Evolutionary conservation across 1,140 invertebrate genomes (phyloP).

Genomic region (Zophobas atratus): DNA sequence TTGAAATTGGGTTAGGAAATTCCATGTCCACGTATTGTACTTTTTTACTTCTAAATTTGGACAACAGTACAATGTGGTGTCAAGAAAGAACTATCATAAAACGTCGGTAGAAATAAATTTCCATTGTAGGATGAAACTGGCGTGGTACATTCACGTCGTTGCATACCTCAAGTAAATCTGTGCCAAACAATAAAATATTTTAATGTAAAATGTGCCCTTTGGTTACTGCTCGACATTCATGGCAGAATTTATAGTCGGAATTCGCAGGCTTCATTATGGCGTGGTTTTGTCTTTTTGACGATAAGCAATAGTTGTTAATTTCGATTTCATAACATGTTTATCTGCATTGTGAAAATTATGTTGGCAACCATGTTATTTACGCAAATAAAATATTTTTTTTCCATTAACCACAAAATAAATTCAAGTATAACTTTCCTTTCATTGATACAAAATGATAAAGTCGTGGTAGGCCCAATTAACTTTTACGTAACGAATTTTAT

Average conservation of each 20-base stretch:
- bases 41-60: constrained; percentile 52
- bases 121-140: too few relatives aligned
- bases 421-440: too few relatives aligned
- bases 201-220: neutral
- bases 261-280: too few relatives aligned
- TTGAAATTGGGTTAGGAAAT: constrained; percentile 40
- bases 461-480: constrained; percentile 18
- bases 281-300: neutral
- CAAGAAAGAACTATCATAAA: neutral
- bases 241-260: too few relatives aligned
- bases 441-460: neutral
- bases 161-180: neutral
- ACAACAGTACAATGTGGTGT: constrained; percentile 20
- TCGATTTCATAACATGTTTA: constrained; percentile 39
- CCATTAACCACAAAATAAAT: neutral
- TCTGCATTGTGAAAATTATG: constrained; percentile 36
- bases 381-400: constrained; percentile 25
- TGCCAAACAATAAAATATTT: neutral
- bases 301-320: constrained; percentile 31
- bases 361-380: constrained; percentile 45
- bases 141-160: too few relatives aligned
- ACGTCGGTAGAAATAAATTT: neutral
- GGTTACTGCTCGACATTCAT: neutral
- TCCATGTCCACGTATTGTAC: constrained; percentile 49
- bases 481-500: constrained; percentile 39